Conservation (phyloP, 2,888 invertebrate genomes). For the Ryuthela nishihirai region DNA sequence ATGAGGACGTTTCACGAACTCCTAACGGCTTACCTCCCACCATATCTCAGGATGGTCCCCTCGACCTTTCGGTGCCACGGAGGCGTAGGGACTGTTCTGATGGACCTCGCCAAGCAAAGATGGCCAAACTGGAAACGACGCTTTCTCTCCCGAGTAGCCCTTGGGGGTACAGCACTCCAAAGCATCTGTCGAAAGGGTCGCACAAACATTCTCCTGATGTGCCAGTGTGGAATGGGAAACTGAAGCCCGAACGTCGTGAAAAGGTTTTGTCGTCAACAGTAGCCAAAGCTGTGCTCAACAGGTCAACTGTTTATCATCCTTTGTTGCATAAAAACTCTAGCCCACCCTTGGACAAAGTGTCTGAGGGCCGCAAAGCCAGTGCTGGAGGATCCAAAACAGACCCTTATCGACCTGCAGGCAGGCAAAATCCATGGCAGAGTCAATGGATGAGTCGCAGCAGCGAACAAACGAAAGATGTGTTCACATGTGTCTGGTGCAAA, state of each 20-base stretch:
- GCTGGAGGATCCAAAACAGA: conserved; percentile 10
- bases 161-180: conserved; percentile 37
- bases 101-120: conserved; percentile 13
- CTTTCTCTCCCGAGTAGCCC: conserved; percentile 34
- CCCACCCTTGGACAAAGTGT: conserved; percentile 24
- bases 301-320: conserved; percentile 14
- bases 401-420: conserved; percentile 36
- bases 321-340: conserved; percentile 30
- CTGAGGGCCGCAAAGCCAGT: conserved; percentile 16
- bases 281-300: conserved; percentile 22
- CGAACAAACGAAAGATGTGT: conserved; percentile 81
- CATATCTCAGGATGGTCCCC: conserved; percentile 60
- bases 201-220: conserved; percentile 22
- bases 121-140: conserved; percentile 24
- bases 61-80: conserved; percentile 70
- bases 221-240: conserved; percentile 32
- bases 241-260: conserved; percentile 32
- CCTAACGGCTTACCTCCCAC: conserved; percentile 60
- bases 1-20: conserved; percentile 19
- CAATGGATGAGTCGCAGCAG: conserved; percentile 97
- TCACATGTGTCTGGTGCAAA: conserved; percentile 97
- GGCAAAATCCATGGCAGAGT: conserved; percentile 77
- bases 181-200: conserved; percentile 19
- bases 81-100: conserved; percentile 5
- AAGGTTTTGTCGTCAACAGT: not conserved